Conservation (phyloP, 2,888 invertebrate genomes). For the Himalopsyche kuldschensis region DNA sequence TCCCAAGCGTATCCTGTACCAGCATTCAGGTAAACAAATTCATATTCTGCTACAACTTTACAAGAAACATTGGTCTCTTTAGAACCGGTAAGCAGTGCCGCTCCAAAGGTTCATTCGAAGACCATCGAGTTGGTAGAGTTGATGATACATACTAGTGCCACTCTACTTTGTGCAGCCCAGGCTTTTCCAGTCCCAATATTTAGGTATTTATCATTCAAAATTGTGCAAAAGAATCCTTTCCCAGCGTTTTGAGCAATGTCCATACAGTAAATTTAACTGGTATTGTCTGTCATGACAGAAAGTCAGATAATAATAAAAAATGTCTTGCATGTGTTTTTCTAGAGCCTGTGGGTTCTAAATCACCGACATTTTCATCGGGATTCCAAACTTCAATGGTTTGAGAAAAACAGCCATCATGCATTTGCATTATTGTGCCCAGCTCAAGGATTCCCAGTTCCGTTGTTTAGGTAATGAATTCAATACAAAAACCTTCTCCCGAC, state of each 20-base stretch:
- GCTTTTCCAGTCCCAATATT: conserved; percentile 68
- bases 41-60: conserved; percentile 9
- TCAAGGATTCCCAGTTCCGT: conserved; percentile 54
- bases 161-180: conserved; percentile 67
- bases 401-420: conserved; percentile 46
- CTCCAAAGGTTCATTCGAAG: conserved; percentile 67
- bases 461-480: conserved; percentile 7
- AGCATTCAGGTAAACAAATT: conserved; percentile 58
- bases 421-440: conserved; percentile 67
- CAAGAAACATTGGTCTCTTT: conserved; percentile 37
- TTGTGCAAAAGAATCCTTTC: not conserved
- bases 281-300: no score
- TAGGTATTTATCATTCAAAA: conserved; percentile 56
- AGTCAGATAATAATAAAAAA: no score
- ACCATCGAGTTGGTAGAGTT: conserved; percentile 49
- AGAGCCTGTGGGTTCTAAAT: conserved; percentile 55
- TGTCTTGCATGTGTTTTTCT: conserved; percentile 18
- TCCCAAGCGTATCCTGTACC: conserved; percentile 77
- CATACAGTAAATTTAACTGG: not conserved
- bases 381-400: conserved; percentile 49
- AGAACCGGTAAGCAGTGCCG: conserved; percentile 73
- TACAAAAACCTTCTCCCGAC: conserved; percentile 33
- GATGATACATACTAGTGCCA: conserved; percentile 47
- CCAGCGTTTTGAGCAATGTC: not conserved
- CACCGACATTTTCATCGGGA: conserved; percentile 54